These are phyloP conservation scores for Halictus quadricinctus DNA, from an alignment of 2,888 invertebrate genomes.

Conservation along the genomic window DNA sequence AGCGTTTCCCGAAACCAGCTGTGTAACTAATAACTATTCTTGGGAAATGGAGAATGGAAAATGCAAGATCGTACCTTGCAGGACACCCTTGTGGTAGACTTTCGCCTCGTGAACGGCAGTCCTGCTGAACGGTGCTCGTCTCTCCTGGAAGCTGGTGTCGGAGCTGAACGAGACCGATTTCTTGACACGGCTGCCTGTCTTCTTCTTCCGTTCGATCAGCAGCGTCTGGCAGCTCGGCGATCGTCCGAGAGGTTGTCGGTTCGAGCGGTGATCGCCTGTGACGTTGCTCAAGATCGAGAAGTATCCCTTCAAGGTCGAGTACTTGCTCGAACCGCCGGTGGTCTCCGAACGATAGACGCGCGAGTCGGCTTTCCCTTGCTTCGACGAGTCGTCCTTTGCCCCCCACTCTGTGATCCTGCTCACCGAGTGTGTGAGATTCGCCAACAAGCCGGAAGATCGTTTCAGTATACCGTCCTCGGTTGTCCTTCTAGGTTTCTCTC, in stretches of 20 bases:
- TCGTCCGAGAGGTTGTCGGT: slow-evolving; percentile 43
- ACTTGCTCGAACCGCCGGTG: slow-evolving; percentile 8
- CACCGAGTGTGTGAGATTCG: slow-evolving; percentile 64
- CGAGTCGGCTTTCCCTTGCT: slow-evolving; percentile 11
- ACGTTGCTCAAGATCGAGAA: slow-evolving; percentile 42
- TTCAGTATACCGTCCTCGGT: slow-evolving; percentile 67
- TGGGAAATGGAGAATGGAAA: not conserved
- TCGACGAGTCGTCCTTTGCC: slow-evolving; percentile 26
- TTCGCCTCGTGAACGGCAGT: slow-evolving; percentile 78
- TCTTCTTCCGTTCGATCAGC: slow-evolving; percentile 63
- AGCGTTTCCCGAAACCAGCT: not conserved
- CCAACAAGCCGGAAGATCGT: slow-evolving; percentile 72
- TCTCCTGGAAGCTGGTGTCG: slow-evolving; percentile 78
- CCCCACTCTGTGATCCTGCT: slow-evolving; percentile 45
- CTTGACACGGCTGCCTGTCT: slow-evolving; percentile 66
- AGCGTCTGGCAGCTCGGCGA: slow-evolving; percentile 69
- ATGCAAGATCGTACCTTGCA: slow-evolving; percentile 73
- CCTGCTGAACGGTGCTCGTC: slow-evolving; percentile 68
- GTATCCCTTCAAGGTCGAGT: slow-evolving; percentile 45
- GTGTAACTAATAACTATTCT: not conserved
- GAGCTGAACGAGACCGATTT: slow-evolving; percentile 81
- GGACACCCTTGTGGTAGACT: slow-evolving; percentile 78
- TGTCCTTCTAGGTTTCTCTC: slow-evolving; percentile 25
- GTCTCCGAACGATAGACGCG: slow-evolving; percentile 12
- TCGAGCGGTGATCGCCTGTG: slow-evolving; percentile 6